Percentiles rank a stretch among this genome's conserved stretches.
Evolutionary conservation across 2,113 vertebrate genomes (phyloP).

Genomic region (Periophthalmodon schlosseri): DNA sequence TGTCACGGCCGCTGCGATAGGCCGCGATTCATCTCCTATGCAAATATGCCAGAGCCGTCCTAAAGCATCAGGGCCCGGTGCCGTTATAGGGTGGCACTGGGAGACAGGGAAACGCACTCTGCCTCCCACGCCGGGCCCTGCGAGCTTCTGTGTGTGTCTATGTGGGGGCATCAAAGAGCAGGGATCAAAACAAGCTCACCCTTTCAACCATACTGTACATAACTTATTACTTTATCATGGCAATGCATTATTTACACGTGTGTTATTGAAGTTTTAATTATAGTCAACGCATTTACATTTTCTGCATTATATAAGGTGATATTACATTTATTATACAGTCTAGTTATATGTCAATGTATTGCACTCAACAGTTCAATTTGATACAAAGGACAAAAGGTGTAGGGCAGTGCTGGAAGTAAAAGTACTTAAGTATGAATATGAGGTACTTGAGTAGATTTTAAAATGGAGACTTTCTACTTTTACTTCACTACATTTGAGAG

Average conservation of each 20-base stretch:
- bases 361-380: too few relatives aligned
- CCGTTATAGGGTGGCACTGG: background rate
- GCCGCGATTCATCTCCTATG: conserved; percentile 49
- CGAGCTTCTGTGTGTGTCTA: conserved; percentile 12
- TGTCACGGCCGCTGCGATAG: conserved; percentile 44
- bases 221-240: background rate
- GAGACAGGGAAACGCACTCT: conserved; percentile 35
- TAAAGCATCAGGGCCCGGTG: conserved; percentile 36
- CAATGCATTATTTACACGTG: conserved; percentile 9
- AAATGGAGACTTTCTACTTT: too few relatives aligned
- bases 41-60: conserved; percentile 49
- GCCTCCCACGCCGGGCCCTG: conserved; percentile 34
- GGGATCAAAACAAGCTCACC: conserved; percentile 47
- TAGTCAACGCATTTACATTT: background rate
- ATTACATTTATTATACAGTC: background rate
- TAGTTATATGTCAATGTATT: too few relatives aligned
- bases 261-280: conserved; percentile 7
- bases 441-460: too few relatives aligned
- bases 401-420: too few relatives aligned
- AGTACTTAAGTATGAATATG: too few relatives aligned
- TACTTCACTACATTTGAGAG: too few relatives aligned
- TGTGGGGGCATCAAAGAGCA: conserved; percentile 50
- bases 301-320: background rate
- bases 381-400: too few relatives aligned
- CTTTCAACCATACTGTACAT: conserved; percentile 10